Conservation (phyloP, 2,888 invertebrate genomes). For the Vesta saturnalis region DNA sequence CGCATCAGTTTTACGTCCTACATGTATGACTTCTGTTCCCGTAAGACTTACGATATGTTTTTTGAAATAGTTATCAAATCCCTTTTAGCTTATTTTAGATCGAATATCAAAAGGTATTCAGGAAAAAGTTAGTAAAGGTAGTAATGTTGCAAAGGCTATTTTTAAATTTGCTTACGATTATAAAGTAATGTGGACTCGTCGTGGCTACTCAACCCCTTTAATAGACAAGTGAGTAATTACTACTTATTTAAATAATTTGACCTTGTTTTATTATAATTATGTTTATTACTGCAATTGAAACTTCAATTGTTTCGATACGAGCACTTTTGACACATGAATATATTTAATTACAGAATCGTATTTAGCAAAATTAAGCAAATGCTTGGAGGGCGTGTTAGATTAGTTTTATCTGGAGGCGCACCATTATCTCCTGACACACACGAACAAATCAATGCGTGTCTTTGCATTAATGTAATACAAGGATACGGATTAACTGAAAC, state of each 20-base stretch:
- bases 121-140: slow-evolving; percentile 89
- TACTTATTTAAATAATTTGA: slow-evolving; percentile 17
- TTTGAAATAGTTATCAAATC: slow-evolving; percentile 9
- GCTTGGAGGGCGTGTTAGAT: slow-evolving; percentile 88
- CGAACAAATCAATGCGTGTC: slow-evolving; percentile 89
- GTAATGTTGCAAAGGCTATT: slow-evolving; percentile 80
- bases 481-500: slow-evolving; percentile 99
- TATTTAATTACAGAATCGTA: slow-evolving; percentile 63
- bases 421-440: slow-evolving; percentile 96
- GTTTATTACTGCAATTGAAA: not conserved
- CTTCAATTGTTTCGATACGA: slow-evolving; percentile 12
- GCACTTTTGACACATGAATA: not conserved
- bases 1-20: slow-evolving; percentile 89
- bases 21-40: slow-evolving; percentile 96
- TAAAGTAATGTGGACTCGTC: slow-evolving; percentile 85
- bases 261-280: slow-evolving; percentile 28
- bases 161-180: slow-evolving; percentile 96
- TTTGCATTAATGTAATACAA: slow-evolving; percentile 90
- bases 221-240: slow-evolving; percentile 68
- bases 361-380: slow-evolving; percentile 67
- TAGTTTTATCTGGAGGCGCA: slow-evolving; percentile 94
- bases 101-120: slow-evolving; percentile 97
- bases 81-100: slow-evolving; percentile 88
- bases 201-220: slow-evolving; percentile 84
- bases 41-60: slow-evolving; percentile 66